These are phyloP conservation scores for Drosophila simulans DNA, from an alignment of 1,140 invertebrate genomes.

Conservation along the genomic window DNA sequence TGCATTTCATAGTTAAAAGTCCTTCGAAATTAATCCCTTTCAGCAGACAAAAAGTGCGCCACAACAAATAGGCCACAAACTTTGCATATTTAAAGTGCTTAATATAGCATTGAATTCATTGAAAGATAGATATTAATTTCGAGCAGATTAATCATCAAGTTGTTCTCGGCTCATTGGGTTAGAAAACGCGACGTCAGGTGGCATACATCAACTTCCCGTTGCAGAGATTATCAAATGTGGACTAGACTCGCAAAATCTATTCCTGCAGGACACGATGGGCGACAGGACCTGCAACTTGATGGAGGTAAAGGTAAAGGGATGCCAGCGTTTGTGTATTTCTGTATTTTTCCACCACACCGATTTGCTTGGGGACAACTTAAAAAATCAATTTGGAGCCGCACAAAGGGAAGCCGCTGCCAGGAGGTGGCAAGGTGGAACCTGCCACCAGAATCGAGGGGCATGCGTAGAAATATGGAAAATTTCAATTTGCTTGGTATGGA, in stretches of 20 bases:
- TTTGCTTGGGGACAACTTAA: slow-evolving; percentile 64
- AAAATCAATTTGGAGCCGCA: slow-evolving; percentile 47
- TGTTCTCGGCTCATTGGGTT: not conserved
- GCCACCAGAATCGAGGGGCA: not conserved
- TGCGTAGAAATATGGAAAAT: slow-evolving; percentile 58
- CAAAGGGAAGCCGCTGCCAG: slow-evolving; percentile 48
- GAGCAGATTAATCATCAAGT: not conserved
- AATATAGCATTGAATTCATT: too few species aligned
- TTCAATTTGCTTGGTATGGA: slow-evolving; percentile 61
- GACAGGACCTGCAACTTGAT: slow-evolving; percentile 45
- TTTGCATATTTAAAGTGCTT: too few species aligned
- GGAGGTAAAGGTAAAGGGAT: slow-evolving; percentile 38
- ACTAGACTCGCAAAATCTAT: not conserved
- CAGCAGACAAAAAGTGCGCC: too few species aligned
- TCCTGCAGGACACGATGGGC: not conserved
- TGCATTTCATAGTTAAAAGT: not conserved
- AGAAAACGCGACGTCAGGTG: not conserved
- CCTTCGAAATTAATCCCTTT: not conserved
- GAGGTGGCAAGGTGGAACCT: not conserved
- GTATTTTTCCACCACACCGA: slow-evolving; percentile 29
- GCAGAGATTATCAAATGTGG: not conserved
- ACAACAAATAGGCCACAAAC: not conserved
- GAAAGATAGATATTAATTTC: not conserved
- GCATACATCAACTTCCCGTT: not conserved
- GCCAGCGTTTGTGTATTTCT: slow-evolving; percentile 18